Evolutionary conservation across 2,888 invertebrate genomes (phyloP).

Genomic region (Chrysina gloriosa): DNA sequence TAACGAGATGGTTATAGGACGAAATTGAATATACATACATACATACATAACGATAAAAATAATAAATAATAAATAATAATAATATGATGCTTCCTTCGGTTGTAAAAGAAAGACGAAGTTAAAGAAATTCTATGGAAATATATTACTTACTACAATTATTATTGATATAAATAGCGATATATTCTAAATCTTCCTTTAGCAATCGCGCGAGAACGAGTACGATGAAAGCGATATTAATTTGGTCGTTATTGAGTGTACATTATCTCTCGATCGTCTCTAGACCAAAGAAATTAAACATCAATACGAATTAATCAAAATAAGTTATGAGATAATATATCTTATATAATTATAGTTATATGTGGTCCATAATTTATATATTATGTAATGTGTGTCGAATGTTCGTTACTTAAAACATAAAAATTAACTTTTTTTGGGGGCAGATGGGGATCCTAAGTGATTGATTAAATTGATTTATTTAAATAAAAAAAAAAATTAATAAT

Average conservation of each 20-base stretch:
- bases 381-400: constrained; percentile 35
- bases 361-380: constrained; percentile 55
- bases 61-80: constrained; percentile 1
- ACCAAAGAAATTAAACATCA: constrained; percentile 29
- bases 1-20: constrained; percentile 2
- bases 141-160: constrained; percentile 38
- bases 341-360: constrained; percentile 53
- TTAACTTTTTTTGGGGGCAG: neutral
- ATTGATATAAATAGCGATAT: constrained; percentile 58
- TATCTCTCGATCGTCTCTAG: constrained; percentile 11
- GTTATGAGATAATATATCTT: constrained; percentile 17
- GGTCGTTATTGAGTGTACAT: constrained; percentile 22
- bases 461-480: too few species aligned
- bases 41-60: constrained; percentile 1
- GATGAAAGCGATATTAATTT: constrained; percentile 8
- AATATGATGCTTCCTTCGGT: constrained; percentile 3
- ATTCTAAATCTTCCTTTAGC: constrained; percentile 64
- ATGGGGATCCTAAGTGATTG: too few species aligned
- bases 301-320: constrained; percentile 54
- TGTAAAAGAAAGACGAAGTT: constrained; percentile 31
- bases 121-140: constrained; percentile 48
- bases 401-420: neutral
- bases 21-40: neutral
- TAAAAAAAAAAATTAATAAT: too few species aligned
- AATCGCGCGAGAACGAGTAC: constrained; percentile 48